Conservation (phyloP, 1,140 invertebrate species). For the Dreissena polymorpha region DNA sequence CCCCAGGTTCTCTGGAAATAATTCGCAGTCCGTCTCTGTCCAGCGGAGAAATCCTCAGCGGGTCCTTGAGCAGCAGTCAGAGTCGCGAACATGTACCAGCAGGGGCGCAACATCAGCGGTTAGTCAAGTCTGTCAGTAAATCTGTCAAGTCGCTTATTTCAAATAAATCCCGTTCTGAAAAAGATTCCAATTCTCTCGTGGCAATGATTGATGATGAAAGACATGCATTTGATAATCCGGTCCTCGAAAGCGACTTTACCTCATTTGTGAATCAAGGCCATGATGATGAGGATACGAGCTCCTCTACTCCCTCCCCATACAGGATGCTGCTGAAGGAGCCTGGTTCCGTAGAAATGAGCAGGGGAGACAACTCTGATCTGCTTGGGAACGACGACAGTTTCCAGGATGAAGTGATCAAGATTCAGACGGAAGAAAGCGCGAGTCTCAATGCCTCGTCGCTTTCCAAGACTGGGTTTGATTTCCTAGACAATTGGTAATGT, state of each 20-base stretch:
- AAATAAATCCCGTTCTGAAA: conserved; percentile 21
- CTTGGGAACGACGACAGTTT: conserved; percentile 8
- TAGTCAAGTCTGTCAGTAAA: conserved; percentile 26
- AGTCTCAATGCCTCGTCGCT: conserved; percentile 25
- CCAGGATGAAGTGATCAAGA: conserved; percentile 15
- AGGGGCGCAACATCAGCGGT: conserved; percentile 11
- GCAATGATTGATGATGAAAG: conserved; percentile 5
- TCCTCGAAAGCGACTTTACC: conserved; percentile 23
- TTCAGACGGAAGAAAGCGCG: background rate
- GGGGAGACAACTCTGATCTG: conserved; percentile 10
- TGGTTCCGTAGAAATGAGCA: conserved; percentile 31
- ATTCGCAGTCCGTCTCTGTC: conserved; percentile 26
- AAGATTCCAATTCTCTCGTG: conserved; percentile 28
- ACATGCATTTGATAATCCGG: conserved; percentile 53
- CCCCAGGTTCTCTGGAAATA: conserved; percentile 9
- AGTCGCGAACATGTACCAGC: background rate
- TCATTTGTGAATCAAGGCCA: conserved; percentile 41
- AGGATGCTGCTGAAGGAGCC: conserved; percentile 40
- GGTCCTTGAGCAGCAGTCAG: background rate
- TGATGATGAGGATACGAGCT: conserved; percentile 23
- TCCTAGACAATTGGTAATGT: conserved; percentile 52
- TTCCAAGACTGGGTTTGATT: conserved; percentile 49
- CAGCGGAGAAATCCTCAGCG: conserved; percentile 25
- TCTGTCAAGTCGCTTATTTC: conserved; percentile 33
- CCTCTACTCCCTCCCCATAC: conserved; percentile 45